These are phyloP conservation scores for Acipenser ruthenus DNA, from an alignment of 2,797 vertebrate genomes.

Conservation along the genomic window DNA sequence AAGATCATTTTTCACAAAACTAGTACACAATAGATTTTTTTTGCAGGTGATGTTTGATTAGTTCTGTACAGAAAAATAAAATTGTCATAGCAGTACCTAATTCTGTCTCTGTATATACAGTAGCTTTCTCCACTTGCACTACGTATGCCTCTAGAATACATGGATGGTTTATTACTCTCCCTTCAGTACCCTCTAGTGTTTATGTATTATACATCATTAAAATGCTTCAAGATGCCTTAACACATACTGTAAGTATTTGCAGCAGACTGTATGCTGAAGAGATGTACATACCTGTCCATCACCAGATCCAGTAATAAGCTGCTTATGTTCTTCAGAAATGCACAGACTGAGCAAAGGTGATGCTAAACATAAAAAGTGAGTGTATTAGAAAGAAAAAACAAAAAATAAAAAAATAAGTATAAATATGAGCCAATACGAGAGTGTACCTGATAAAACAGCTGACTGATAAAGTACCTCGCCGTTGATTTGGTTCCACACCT, in stretches of 20 bases:
- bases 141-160: too few relatives aligned
- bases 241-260: not conserved
- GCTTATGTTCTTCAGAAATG: slow-evolving; percentile 53
- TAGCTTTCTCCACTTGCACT: too few relatives aligned
- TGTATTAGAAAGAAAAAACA: slow-evolving; percentile 3
- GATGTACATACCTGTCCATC: slow-evolving; percentile 65
- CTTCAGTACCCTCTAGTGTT: not conserved
- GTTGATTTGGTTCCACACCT: slow-evolving; percentile 74
- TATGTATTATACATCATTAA: not conserved
- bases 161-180: not conserved
- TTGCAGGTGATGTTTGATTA: too few relatives aligned
- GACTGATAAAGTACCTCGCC: slow-evolving; percentile 62
- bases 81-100: too few relatives aligned
- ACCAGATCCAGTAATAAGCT: slow-evolving; percentile 66
- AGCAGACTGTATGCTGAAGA: not conserved
- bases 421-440: slow-evolving; percentile 5
- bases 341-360: slow-evolving; percentile 67
- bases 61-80: too few relatives aligned
- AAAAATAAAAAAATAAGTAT: not conserved
- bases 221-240: too few relatives aligned
- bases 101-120: too few relatives aligned
- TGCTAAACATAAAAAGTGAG: slow-evolving; percentile 41
- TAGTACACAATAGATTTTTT: too few relatives aligned
- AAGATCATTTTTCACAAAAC: too few relatives aligned
- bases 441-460: slow-evolving; percentile 73